Base-by-base conservation (phyloP, 2,888 invertebrate genomes). In the Adelognathus sp. region DNA sequence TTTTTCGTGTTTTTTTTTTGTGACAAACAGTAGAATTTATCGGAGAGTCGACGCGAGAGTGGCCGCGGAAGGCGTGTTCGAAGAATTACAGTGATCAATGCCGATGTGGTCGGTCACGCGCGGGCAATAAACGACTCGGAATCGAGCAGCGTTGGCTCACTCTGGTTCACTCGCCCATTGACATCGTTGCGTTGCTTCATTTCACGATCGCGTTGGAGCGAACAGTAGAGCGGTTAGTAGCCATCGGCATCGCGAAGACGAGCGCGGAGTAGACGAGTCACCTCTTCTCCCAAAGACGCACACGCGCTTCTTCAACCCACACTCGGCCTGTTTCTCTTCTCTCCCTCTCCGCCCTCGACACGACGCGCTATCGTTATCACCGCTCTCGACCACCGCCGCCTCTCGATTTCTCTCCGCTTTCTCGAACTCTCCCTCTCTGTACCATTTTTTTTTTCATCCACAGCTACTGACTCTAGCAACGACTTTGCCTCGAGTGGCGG, bases 151-250 rank as follows among this genome's bases (percentile, higher is more conserved):
- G 50, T 21, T 33, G 46, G 46, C 50, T 18, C 50, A 31, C 64
- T 27, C 61, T 29, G 29, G 64, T 64, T 63, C 46, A 24, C 46
- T 63, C 50, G 31, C 64, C 46, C 33, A 64, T 64, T 64, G 46
- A 50, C 50, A 64, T 64, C 50, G 54, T 29, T 46, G 18, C 33
- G 64, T 50, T 64, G 29, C 33, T n/a, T 50, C 33, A 33, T 64
- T 50, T 64, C 64, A 33, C 50, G 64, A 64, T 21, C 50, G 64
- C 64, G 64, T 39, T n/a, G n/a, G n/a, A 50, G 50, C 50, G 24
- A 50, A 39, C 39, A 56, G 18, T 14, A 39, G 39, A 31, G 27
- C 66, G 54, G 31, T 21, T 36, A 39, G 36, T 29, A 50, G 21
- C n/a, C 18, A 33, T n/a, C 21, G 24, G 31, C 67, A 29, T 14